Conservation (phyloP, 2,113 vertebrate species). For the Coturnix japonica region DNA sequence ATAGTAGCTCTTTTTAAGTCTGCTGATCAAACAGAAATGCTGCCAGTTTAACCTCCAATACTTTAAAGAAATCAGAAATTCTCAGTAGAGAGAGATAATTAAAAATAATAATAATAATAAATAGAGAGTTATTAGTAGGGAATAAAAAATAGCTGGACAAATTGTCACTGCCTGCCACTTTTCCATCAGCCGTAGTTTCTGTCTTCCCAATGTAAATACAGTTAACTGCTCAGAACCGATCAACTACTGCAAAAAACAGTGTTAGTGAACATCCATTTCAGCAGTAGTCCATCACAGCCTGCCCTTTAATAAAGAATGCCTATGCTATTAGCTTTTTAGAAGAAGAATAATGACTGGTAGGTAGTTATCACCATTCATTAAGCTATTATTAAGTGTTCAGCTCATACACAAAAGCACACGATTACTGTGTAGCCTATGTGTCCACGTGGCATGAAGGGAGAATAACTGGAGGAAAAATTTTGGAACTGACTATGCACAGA, state of each 20-base stretch:
- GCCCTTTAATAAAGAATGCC: not conserved
- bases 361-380: not conserved
- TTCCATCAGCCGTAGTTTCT: not conserved
- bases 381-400: not conserved
- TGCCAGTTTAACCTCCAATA: not conserved
- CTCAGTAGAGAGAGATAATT: not conserved
- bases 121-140: not conserved
- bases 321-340: not conserved
- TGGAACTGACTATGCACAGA: not conserved
- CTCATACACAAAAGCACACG: not conserved
- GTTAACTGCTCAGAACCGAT: not conserved
- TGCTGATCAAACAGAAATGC: not conserved
- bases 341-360: not conserved
- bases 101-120: not conserved
- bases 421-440: not conserved
- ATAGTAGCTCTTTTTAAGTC: not conserved
- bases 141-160: not conserved
- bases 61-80: not conserved
- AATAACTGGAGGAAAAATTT: constrained; percentile 30
- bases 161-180: not conserved
- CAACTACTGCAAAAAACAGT: not conserved
- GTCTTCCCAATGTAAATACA: not conserved
- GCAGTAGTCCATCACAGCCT: not conserved
- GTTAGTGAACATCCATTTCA: not conserved
- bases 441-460: not conserved